Base-by-base conservation (phyloP, 1,140 invertebrate genomes). In the Steinernema feltiae region DNA sequence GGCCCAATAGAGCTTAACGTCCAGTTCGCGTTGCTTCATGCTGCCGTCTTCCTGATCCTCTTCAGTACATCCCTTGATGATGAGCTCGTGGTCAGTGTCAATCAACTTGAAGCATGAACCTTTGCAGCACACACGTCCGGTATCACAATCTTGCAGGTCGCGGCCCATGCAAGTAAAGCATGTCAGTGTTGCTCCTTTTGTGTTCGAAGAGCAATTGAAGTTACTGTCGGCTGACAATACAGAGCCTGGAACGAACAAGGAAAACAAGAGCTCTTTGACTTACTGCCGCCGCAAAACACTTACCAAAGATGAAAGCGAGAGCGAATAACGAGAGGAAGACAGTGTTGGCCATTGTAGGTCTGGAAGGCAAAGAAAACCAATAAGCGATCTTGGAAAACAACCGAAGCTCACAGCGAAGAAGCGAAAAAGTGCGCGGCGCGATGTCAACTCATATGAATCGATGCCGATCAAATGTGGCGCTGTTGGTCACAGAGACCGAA, bases 71-170 rank as follows among this genome's bases (percentile, higher is more conserved):
- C 79, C 79, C 53, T 80, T 80, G 27, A 77, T 73, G 48, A 80
- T 79, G 29, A 80, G 29, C 12, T 80, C 69, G 32, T 80, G 79
- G 12, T 79, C 79, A 76, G 35, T 71, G 35, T 80, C 79, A 12
- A 77, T 74, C 24, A 80, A 35, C 53, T 80, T 80, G 78, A 79
- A 80, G 69, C 79, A 80, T n/a, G 78, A 70, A 71, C 79, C 79
- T 63, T 80, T 80, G 70, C 79, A 80, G 63, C 79, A 80, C 1
- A 71, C 69, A 18, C 70, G 17, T 31, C 79, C 79, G 7, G 31
- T 72, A 24, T 79, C 63, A 46, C 79, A 80, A 17, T 79, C 76
- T 21, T 69, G 69, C 74, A 76, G 69, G 46, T 80, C 79, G 17
- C 79, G 72, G 21, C 79, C 79, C 79, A 80, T 80, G 31, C 79